Conservation (phyloP, 2,797 vertebrate genomes). For the Lophotriccus pileatus region DNA sequence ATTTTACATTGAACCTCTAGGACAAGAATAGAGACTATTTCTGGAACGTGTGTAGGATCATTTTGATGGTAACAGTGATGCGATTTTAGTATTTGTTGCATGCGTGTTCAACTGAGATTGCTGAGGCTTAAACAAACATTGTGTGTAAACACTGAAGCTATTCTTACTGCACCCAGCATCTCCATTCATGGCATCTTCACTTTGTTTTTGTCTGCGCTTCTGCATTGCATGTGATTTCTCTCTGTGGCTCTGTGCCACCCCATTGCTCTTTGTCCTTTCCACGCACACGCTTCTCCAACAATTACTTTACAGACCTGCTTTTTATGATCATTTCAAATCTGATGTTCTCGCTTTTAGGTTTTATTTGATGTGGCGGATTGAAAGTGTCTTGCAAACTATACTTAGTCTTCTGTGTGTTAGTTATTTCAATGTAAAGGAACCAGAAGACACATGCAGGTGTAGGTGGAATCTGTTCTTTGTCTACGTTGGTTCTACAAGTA, state of each 20-base stretch:
- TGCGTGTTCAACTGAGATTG: background rate
- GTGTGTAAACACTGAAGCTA: background rate
- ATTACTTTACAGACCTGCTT: background rate
- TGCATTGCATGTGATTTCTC: background rate
- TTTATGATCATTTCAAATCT: background rate
- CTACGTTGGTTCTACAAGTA: background rate
- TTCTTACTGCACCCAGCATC: background rate
- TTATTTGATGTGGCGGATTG: background rate
- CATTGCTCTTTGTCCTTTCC: conserved; percentile 14
- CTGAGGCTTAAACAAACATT: background rate
- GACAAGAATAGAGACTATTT: background rate
- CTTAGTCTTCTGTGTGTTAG: background rate
- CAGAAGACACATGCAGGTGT: background rate
- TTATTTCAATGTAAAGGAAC: background rate
- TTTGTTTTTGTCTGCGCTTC: background rate
- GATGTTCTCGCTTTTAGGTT: background rate
- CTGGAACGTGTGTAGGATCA: background rate
- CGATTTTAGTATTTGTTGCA: background rate
- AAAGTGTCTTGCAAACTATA: background rate
- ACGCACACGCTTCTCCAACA: background rate
- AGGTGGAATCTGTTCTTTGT: background rate
- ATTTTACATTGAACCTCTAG: background rate
- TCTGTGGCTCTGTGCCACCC: background rate
- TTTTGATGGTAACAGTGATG: background rate
- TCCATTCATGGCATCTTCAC: background rate